A percentile compares a stretch with the other conserved stretches of the same genome.
phyloP scores from a whole-genome alignment of 1,140 invertebrate species.

The Trinorchestia longiramus region DNA sequence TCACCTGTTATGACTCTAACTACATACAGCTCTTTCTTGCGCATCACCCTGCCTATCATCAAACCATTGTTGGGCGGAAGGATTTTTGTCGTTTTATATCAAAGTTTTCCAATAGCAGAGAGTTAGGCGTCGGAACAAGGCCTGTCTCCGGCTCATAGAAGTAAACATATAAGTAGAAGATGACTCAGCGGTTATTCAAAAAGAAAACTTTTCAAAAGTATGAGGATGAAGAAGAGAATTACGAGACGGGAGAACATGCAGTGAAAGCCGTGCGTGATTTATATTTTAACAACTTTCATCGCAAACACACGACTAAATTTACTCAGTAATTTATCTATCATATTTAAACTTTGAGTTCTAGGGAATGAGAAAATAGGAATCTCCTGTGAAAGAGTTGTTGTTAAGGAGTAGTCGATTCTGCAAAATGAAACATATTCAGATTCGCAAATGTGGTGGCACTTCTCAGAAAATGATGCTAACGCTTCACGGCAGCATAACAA shows the following conservation, averaged over 20 bases:
- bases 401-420: too few species aligned
- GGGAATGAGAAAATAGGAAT: too few species aligned
- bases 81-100: slow-evolving; percentile 43
- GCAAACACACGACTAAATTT: neutral
- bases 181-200: neutral
- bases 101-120: slow-evolving; percentile 53
- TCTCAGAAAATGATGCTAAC: too few species aligned
- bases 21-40: slow-evolving; percentile 15
- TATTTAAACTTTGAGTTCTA: neutral
- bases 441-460: too few species aligned
- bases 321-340: neutral
- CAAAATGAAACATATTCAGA: too few species aligned
- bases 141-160: slow-evolving; percentile 39
- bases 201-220: slow-evolving; percentile 2
- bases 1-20: slow-evolving; percentile 46
- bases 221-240: neutral
- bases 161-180: slow-evolving; percentile 27
- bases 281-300: neutral
- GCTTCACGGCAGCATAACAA: too few species aligned
- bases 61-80: neutral
- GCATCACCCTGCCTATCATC: slow-evolving; percentile 50
- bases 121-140: slow-evolving; percentile 46
- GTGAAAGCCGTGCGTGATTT: neutral
- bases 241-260: neutral
- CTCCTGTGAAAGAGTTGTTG: too few species aligned